Percentiles rank a stretch among this genome's conserved stretches.
Evolutionary conservation across 2,888 invertebrate genomes (phyloP).

Genomic region (Aspidiotus destructor): DNA sequence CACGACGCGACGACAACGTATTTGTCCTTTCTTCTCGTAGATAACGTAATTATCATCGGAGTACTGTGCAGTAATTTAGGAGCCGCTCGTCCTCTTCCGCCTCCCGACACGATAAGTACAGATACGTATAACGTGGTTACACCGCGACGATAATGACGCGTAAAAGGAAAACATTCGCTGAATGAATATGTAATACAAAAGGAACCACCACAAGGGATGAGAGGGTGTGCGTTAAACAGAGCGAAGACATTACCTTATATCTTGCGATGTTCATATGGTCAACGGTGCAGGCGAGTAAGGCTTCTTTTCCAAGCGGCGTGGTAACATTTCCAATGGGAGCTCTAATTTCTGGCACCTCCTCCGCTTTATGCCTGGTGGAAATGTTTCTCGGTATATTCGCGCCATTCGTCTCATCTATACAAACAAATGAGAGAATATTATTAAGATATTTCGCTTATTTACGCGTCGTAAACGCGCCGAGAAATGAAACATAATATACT

Average conservation of each 20-base stretch:
- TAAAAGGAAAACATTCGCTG: background rate
- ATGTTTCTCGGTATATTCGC: slow-evolving; percentile 10
- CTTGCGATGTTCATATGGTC: slow-evolving; percentile 56
- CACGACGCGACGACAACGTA: too few relatives aligned
- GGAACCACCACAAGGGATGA: background rate
- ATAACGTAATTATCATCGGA: slow-evolving; percentile 13
- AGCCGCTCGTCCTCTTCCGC: too few relatives aligned
- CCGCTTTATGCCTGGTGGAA: slow-evolving; percentile 25
- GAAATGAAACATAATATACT: too few relatives aligned
- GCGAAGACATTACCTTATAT: slow-evolving; percentile 53
- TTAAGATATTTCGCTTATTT: too few relatives aligned
- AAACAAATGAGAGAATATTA: too few relatives aligned
- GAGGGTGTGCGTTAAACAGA: background rate
- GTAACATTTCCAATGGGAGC: slow-evolving; percentile 64
- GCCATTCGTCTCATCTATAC: background rate
- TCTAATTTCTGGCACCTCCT: slow-evolving; percentile 54
- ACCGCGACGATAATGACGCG: slow-evolving; percentile 2
- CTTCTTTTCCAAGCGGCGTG: slow-evolving; percentile 62
- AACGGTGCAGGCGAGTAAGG: slow-evolving; percentile 62
- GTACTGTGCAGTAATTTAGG: slow-evolving; percentile 6
- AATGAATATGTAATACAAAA: background rate
- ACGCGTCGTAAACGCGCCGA: too few relatives aligned
- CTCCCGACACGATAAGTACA: too few relatives aligned
- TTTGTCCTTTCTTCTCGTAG: background rate
- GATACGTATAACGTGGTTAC: background rate